Percentiles rank a stretch among this genome's conserved stretches.
Evolutionary conservation across 1,140 invertebrate genomes (phyloP).

Genomic region (Caerostris extrusa): DNA sequence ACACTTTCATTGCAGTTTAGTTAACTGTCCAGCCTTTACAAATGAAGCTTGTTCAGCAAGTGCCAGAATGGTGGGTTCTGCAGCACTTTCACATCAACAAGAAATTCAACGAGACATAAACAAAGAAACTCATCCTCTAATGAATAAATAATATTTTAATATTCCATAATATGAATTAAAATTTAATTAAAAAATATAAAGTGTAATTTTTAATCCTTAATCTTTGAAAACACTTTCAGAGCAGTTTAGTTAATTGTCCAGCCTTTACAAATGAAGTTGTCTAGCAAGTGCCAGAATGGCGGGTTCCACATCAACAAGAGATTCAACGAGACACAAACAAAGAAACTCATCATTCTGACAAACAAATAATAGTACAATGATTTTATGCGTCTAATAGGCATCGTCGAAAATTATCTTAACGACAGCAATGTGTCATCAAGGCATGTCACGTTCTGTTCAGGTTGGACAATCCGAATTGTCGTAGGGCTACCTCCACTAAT

Average conservation of each 20-base stretch:
- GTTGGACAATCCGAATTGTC: constrained; percentile 62
- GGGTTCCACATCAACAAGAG: neutral
- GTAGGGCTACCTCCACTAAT: constrained; percentile 55
- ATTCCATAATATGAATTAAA: too few relatives aligned
- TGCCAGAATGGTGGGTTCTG: neutral
- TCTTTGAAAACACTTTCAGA: too few relatives aligned
- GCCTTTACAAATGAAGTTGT: neutral
- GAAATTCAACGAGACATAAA: constrained; percentile 34
- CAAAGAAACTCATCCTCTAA: neutral
- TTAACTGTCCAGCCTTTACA: neutral
- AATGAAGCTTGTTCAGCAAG: neutral
- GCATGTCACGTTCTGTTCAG: constrained; percentile 70
- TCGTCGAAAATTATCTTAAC: constrained; percentile 72
- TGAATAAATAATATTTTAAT: neutral
- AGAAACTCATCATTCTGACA: neutral
- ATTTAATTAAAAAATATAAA: too few relatives aligned
- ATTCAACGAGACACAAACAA: constrained; percentile 37
- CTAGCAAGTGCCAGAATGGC: neutral
- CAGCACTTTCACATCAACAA: neutral
- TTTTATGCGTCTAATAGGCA: constrained; percentile 26
- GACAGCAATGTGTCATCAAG: constrained; percentile 69
- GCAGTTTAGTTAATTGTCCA: too few relatives aligned
- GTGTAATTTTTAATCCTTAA: too few relatives aligned
- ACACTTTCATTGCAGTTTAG: too few relatives aligned
- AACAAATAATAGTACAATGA: constrained; percentile 33